Conservation (phyloP, 2,797 vertebrate species). For the Florisuga fusca region DNA sequence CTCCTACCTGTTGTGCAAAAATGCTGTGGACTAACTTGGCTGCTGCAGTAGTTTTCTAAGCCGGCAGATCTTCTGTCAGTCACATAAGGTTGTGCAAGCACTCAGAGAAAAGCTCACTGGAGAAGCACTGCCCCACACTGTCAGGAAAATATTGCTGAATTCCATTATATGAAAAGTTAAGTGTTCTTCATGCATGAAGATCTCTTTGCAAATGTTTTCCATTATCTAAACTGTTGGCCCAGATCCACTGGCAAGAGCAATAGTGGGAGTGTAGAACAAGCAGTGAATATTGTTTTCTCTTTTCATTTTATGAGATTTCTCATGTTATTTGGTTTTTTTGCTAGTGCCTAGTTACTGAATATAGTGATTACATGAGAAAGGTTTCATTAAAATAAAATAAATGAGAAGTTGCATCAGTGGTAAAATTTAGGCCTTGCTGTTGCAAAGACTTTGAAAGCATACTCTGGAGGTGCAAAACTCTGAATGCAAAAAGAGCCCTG, state of each 20-base stretch:
- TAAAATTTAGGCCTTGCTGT: conserved; percentile 3
- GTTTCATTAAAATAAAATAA: neutral
- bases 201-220: conserved; percentile 52
- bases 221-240: conserved; percentile 23
- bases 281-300: conserved; percentile 14
- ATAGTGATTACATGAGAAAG: neutral
- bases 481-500: neutral
- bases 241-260: neutral
- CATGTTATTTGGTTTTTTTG: conserved; percentile 12
- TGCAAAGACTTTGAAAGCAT: neutral
- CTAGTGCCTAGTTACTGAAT: neutral
- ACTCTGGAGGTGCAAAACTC: neutral
- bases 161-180: neutral
- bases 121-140: conserved; percentile 25
- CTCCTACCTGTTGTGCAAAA: conserved; percentile 14
- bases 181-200: neutral
- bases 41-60: neutral
- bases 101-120: neutral
- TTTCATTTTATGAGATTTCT: neutral
- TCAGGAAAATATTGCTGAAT: conserved; percentile 36
- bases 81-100: neutral
- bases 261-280: neutral
- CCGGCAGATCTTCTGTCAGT: neutral
- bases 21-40: neutral
- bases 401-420: neutral